Evolutionary conservation across 2,797 vertebrate genomes (phyloP).

Genomic region (Fundulus diaphanus): DNA sequence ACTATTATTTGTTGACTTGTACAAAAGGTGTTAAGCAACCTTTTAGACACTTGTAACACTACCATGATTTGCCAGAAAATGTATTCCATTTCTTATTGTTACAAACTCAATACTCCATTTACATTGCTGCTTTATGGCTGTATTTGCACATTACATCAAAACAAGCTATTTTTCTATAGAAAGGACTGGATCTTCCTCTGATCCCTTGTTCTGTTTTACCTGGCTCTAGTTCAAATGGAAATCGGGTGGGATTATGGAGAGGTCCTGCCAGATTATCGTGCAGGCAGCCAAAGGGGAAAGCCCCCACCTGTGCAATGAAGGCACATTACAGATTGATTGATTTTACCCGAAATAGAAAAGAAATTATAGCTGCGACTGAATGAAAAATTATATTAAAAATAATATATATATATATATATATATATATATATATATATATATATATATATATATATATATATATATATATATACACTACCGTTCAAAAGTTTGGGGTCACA

Average conservation of each 20-base stretch:
- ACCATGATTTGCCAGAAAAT: neutral
- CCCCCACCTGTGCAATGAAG: conserved; percentile 33
- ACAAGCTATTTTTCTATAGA: neutral
- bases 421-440: no score
- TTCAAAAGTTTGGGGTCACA: no score
- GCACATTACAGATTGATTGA: conserved; percentile 50
- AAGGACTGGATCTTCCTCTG: neutral
- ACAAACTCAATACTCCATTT: neutral
- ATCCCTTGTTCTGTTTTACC: neutral
- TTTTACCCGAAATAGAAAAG: conserved; percentile 27
- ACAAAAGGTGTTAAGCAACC: neutral
- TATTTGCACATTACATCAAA: neutral
- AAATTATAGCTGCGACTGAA: no score
- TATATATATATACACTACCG: no score
- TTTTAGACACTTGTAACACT: no score
- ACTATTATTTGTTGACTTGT: neutral
- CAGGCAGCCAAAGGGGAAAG: conserved; percentile 42
- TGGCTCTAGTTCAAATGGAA: conserved; percentile 7
- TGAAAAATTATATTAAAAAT: no score
- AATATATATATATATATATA: neutral
- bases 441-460: no score
- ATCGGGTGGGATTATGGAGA: conserved; percentile 39
- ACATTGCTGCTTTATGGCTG: neutral
- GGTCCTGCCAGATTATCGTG: conserved; percentile 45
- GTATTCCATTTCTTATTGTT: neutral